Evolutionary conservation across 2,888 invertebrate genomes (phyloP), one percentile per base, ranked within the genome.

Genomic region (Caenorhabditis sulstoni): DNA sequence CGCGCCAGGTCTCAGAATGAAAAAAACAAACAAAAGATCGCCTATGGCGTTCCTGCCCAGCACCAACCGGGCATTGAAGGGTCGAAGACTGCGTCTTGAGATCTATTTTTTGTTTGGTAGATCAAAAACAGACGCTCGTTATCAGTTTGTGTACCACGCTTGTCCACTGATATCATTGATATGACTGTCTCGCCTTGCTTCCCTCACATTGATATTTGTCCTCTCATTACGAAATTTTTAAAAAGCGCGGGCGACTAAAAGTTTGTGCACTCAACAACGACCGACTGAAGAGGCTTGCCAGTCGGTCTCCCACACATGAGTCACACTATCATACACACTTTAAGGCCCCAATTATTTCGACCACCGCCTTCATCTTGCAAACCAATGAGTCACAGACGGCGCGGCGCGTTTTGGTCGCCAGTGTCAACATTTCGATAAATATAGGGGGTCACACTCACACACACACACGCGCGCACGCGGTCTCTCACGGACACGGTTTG

Each of bases 391-490:
- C 73, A 71, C 71, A 73, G 73, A 73, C 73, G 64, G 64, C 57
- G 73, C 73, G 73, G 73, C 73, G 73, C 58, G 58, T 73, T 73
- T 64, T 57, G 57, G 64, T 73, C 57, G 73, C 55, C 35, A 73
- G 57, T 62, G 73, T 73, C 73, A 73, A 73, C 64, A 73, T 47
- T 73, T 58, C 73, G 73, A 73, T 64, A 73, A 73, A 64, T 64
- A 73, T 73, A 73, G 62, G 58, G 22, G 64, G 73, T 58, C 47
- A 64, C 73, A 64, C 47, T 29, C 29, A 55, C 18, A 41, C 62
- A 64, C 37, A 41, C 39, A 55, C 35, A 39, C 16, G 39, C 45
- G 11, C 62, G 55, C 68, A 58, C 59, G 68, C 59, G 68, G 29
- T 29, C 29, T 29, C 29, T 29, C 29, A 29, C 70, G 57, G 68